Evolutionary conservation across 2,888 invertebrate species (phyloP).

Genomic region (Ornithoptera priamus): DNA sequence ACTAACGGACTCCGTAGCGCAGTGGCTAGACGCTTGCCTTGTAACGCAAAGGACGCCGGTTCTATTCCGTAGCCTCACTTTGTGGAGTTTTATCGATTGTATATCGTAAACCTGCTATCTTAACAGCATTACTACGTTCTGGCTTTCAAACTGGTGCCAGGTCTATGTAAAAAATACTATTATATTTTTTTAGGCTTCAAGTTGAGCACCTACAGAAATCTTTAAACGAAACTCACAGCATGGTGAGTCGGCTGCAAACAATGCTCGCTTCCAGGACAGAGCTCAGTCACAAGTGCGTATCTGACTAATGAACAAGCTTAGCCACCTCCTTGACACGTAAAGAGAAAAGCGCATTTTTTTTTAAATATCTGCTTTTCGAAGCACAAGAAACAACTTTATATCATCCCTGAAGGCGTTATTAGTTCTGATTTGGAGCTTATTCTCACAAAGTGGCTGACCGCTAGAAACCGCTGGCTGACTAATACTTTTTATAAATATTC

Average conservation of each 20-base stretch:
- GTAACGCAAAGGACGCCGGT: too few species aligned
- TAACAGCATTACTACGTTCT: too few species aligned
- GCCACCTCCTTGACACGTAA: not conserved
- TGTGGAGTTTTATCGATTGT: too few species aligned
- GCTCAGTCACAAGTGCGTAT: slow-evolving; percentile 59
- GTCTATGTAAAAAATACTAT: not conserved
- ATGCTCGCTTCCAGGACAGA: slow-evolving; percentile 61
- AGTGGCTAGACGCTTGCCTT: too few species aligned
- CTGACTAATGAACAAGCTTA: not conserved
- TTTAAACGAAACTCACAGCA: slow-evolving; percentile 70
- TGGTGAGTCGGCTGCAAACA: slow-evolving; percentile 66
- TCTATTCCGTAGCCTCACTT: too few species aligned
- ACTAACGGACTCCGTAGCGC: too few species aligned
- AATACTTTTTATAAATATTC: not conserved
- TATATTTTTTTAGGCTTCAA: slow-evolving; percentile 55
- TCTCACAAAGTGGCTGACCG: not conserved
- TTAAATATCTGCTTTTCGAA: too few species aligned
- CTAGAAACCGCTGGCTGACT: not conserved
- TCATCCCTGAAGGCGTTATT: not conserved
- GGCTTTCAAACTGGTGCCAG: too few species aligned
- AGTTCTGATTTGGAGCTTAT: not conserved
- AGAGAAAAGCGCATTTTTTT: not conserved
- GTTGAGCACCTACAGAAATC: slow-evolving; percentile 71
- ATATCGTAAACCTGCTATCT: too few species aligned
- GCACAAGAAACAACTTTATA: too few species aligned